Conservation (phyloP, 2,888 invertebrate species). For the Morpho deidamia region DNA sequence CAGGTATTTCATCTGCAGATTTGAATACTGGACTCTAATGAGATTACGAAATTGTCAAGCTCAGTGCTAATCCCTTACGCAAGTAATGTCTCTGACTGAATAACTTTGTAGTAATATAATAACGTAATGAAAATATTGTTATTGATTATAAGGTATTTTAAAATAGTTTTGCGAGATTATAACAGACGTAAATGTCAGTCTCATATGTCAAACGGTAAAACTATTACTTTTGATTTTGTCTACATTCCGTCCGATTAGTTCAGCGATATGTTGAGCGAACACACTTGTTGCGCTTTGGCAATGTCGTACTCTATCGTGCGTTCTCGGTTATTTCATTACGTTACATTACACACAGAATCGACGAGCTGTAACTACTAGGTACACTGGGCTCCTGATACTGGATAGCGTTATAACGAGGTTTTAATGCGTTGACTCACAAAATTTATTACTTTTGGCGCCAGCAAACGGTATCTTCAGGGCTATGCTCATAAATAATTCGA, state of each 20-base stretch:
- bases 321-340: slow-evolving; percentile 39
- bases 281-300: slow-evolving; percentile 51
- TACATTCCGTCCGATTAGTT: slow-evolving; percentile 21
- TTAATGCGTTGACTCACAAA: slow-evolving; percentile 58
- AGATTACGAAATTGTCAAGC: too few species aligned
- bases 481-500: slow-evolving; percentile 45
- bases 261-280: slow-evolving; percentile 36
- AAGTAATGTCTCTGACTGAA: too few species aligned
- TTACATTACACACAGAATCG: slow-evolving; percentile 36
- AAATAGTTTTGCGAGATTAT: too few species aligned
- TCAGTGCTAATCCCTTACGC: too few species aligned
- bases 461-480: slow-evolving; percentile 37
- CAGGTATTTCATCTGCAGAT: too few species aligned
- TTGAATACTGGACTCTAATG: too few species aligned
- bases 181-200: too few species aligned
- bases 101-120: too few species aligned
- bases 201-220: too few species aligned
- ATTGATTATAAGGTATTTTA: too few species aligned
- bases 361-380: slow-evolving; percentile 32
- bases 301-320: slow-evolving; percentile 34
- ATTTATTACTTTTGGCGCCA: slow-evolving; percentile 60
- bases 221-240: slow-evolving; percentile 12
- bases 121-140: too few species aligned
- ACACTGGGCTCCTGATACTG: slow-evolving; percentile 37
- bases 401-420: slow-evolving; percentile 60